phyloP scores from a whole-genome alignment of 2,888 invertebrate genomes.

The Yponomeuta plumbellus region DNA sequence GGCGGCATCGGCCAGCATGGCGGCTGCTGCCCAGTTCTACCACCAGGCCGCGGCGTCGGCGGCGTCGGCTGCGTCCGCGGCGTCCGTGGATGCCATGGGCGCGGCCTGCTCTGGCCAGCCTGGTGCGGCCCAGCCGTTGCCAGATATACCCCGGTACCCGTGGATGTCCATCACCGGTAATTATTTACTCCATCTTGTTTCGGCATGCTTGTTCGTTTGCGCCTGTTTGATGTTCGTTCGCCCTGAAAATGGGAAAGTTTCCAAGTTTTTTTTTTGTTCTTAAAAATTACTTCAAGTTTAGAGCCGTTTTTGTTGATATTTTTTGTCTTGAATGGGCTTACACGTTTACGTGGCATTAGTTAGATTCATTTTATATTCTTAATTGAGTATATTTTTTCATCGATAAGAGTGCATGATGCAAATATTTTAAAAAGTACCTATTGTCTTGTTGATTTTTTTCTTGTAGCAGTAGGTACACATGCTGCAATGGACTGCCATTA shows the following conservation, averaged over 20 bases:
- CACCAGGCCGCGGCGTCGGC: constrained; percentile 88
- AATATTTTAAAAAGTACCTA: too few species aligned
- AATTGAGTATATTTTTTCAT: too few species aligned
- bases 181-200: constrained; percentile 35
- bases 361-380: too few species aligned
- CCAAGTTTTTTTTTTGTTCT: background rate
- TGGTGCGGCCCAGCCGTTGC: constrained; percentile 87
- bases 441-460: too few species aligned
- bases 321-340: too few species aligned
- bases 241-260: background rate
- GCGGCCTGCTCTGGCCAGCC: constrained; percentile 85
- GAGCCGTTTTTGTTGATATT: too few species aligned
- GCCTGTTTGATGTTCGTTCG: background rate
- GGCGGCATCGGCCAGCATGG: constrained; percentile 80
- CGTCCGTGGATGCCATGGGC: constrained; percentile 88
- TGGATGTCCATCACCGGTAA: constrained; percentile 98
- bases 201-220: constrained; percentile 10
- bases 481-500: too few species aligned
- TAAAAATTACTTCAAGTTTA: too few species aligned
- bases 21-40: constrained; percentile 90
- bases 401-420: too few species aligned
- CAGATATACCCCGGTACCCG: constrained; percentile 94
- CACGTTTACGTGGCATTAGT: too few species aligned
- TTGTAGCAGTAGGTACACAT: too few species aligned
- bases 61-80: constrained; percentile 85